phyloP scores from a whole-genome alignment of 2,888 invertebrate genomes.

The Schizaphis graminum region DNA sequence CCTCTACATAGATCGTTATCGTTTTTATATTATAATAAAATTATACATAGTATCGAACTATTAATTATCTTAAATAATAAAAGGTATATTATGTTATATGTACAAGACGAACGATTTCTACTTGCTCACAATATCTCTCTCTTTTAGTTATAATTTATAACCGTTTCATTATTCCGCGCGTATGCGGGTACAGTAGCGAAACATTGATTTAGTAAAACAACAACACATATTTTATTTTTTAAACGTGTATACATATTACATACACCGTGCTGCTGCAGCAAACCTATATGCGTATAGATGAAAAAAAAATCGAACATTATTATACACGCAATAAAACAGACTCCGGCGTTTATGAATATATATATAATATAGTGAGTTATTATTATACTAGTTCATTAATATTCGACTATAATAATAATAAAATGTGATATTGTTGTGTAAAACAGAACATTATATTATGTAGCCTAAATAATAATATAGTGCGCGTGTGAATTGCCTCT shows the following conservation, averaged over 20 bases:
- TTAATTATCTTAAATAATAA: slow-evolving; percentile 33
- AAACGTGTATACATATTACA: background rate
- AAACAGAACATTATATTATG: background rate
- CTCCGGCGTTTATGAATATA: slow-evolving; percentile 39
- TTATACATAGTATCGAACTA: slow-evolving; percentile 9
- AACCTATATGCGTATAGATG: background rate
- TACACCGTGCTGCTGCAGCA: background rate
- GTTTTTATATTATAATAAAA: slow-evolving; percentile 20
- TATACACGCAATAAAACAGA: background rate
- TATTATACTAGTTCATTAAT: slow-evolving; percentile 29
- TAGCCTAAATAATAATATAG: background rate
- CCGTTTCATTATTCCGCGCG: slow-evolving; percentile 36
- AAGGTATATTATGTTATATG: background rate
- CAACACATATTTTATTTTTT: background rate
- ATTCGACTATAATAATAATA: background rate
- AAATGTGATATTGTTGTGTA: background rate
- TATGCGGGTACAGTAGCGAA: slow-evolving; percentile 54
- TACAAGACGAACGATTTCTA: background rate
- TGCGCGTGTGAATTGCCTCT: background rate
- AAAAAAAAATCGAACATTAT: background rate
- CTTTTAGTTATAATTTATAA: slow-evolving; percentile 35
- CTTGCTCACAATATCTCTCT: background rate
- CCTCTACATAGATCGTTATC: slow-evolving; percentile 35
- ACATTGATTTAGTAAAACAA: slow-evolving; percentile 35
- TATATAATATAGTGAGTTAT: background rate